Evolutionary conservation across 2,888 invertebrate species (phyloP).

Genomic region (Ecdyonurus torrentis): DNA sequence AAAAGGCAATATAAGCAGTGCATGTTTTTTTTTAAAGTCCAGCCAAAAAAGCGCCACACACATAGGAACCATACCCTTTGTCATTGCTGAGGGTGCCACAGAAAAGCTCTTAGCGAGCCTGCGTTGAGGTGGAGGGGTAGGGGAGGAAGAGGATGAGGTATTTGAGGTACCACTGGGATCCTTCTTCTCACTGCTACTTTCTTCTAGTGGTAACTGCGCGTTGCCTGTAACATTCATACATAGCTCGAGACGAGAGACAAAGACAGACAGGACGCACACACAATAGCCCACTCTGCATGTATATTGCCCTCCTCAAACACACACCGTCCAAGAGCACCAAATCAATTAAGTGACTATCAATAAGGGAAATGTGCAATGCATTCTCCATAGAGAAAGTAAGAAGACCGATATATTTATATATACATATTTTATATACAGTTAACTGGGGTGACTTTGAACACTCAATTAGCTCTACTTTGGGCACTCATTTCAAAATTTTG

Average conservation of each 20-base stretch:
- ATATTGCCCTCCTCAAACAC: neutral
- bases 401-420: too few species aligned
- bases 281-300: neutral
- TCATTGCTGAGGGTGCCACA: constrained; percentile 54
- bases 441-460: too few species aligned
- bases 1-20: neutral
- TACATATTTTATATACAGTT: too few species aligned
- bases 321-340: neutral
- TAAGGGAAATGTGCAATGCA: neutral
- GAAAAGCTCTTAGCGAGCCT: constrained; percentile 86
- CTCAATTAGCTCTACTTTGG: too few species aligned
- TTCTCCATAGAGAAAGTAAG: too few species aligned
- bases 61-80: constrained; percentile 34
- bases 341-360: too few species aligned
- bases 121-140: constrained; percentile 72
- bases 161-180: constrained; percentile 15
- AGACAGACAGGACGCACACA: neutral
- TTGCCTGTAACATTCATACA: constrained; percentile 25
- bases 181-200: constrained; percentile 29
- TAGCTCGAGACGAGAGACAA: neutral
- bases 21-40: neutral
- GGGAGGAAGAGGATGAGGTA: constrained; percentile 35
- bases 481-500: too few species aligned
- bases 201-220: constrained; percentile 31
- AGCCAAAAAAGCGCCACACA: too few species aligned